These are phyloP conservation scores for Sycobia sp. DNA, from an alignment of 1,140 invertebrate species.

Conservation along the genomic window DNA sequence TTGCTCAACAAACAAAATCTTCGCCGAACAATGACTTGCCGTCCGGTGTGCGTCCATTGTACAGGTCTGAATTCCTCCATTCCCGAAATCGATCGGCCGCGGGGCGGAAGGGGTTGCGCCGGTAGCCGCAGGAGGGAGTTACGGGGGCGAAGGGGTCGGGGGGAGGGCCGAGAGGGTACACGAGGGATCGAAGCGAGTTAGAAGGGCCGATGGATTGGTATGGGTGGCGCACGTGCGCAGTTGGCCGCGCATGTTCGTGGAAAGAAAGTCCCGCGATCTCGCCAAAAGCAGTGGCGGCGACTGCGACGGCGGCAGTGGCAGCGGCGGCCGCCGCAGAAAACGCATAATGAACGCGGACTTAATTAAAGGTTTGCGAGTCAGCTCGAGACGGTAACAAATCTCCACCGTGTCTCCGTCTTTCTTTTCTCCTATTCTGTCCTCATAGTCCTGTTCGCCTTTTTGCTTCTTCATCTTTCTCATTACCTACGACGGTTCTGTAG, in stretches of 20 bases:
- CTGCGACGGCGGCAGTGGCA: background rate
- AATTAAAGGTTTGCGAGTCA: conserved; percentile 52
- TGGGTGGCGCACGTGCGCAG: no score
- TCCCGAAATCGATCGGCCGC: background rate
- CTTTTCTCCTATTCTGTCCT: conserved; percentile 10
- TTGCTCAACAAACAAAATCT: no score
- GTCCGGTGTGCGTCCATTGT: background rate
- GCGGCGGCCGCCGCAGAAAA: conserved; percentile 33
- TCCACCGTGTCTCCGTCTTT: conserved; percentile 40
- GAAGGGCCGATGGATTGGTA: background rate
- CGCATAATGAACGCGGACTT: conserved; percentile 50
- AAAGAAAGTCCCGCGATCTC: background rate
- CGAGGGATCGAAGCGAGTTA: background rate
- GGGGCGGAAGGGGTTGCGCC: no score
- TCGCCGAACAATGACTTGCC: no score
- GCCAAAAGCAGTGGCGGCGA: background rate
- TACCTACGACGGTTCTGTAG: no score
- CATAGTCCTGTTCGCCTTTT: no score
- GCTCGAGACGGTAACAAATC: conserved; percentile 46
- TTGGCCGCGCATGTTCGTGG: background rate
- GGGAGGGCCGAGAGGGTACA: background rate
- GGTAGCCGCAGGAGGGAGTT: no score
- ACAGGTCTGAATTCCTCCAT: background rate
- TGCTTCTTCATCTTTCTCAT: no score
- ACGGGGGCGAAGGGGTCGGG: no score